phyloP scores from a whole-genome alignment of 1,140 invertebrate genomes.

The Elysia chlorotica region DNA sequence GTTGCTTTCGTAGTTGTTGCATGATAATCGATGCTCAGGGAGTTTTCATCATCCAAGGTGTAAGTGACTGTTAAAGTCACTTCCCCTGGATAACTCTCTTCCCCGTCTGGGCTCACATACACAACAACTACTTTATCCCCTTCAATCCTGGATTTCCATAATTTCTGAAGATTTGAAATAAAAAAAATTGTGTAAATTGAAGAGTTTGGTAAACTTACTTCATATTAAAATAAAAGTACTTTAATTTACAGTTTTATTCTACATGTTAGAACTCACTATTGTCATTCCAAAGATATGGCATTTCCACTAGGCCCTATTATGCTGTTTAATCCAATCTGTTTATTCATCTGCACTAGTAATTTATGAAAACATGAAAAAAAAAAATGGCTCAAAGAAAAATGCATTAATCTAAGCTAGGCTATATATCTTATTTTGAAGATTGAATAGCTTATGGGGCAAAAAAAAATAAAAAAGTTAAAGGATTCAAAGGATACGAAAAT shows the following conservation, averaged over 20 bases:
- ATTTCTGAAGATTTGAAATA: constrained; percentile 23
- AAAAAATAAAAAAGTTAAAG: no score
- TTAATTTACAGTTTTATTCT: no score
- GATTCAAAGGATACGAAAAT: no score
- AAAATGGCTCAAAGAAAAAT: background rate
- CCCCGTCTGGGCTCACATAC: constrained; percentile 76
- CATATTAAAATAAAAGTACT: no score
- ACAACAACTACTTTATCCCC: constrained; percentile 44
- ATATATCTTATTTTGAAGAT: no score
- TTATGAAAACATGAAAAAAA: background rate
- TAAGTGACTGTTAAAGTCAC: constrained; percentile 71
- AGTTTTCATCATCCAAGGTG: constrained; percentile 74
- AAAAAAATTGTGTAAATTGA: no score
- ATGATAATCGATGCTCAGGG: constrained; percentile 74
- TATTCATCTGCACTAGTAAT: no score
- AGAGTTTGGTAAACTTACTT: no score
- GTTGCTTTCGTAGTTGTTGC: constrained; percentile 79
- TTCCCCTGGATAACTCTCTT: constrained; percentile 86
- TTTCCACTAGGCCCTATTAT: no score
- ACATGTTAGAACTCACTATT: background rate
- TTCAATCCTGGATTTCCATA: constrained; percentile 59
- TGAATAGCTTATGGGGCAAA: no score
- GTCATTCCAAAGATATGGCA: background rate
- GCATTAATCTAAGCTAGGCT: no score
- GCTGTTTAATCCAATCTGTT: no score